Percentiles rank a stretch among this genome's conserved stretches.
phyloP scores from a whole-genome alignment of 1,140 invertebrate species.

The Liolophura sinensis region DNA sequence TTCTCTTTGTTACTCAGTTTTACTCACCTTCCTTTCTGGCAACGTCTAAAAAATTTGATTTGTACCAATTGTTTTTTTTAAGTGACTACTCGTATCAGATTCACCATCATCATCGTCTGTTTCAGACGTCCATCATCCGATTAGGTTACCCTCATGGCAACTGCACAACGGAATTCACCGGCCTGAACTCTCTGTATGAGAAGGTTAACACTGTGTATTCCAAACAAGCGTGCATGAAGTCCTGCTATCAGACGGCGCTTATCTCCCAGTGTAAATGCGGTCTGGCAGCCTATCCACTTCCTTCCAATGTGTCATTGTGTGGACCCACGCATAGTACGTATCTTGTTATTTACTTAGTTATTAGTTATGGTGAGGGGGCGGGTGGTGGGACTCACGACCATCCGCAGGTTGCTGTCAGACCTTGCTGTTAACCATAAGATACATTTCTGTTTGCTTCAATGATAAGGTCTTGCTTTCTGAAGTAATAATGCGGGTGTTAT shows the following conservation, averaged over 20 bases:
- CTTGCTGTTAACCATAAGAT: no score
- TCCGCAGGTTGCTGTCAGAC: no score
- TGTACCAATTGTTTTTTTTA: no score
- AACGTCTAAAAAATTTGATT: no score
- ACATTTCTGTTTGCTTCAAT: no score
- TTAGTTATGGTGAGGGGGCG: no score
- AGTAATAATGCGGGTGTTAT: no score
- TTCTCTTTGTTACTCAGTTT: no score
- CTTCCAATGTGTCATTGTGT: not conserved
- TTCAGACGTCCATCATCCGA: slow-evolving; percentile 28
- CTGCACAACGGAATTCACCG: slow-evolving; percentile 18
- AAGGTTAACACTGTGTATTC: slow-evolving; percentile 27
- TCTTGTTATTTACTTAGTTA: no score
- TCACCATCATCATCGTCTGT: not conserved
- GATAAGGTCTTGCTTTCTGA: no score
- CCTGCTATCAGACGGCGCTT: slow-evolving; percentile 35
- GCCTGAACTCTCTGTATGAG: not conserved
- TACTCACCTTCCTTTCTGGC: no score
- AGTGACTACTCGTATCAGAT: not conserved
- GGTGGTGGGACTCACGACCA: no score
- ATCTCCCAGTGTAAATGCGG: slow-evolving; percentile 30
- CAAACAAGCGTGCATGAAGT: slow-evolving; percentile 43
- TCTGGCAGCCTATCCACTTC: not conserved
- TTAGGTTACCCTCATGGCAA: slow-evolving; percentile 35
- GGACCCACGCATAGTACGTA: not conserved